Conservation (phyloP, 53 echinoderm and acorn worm species). For the Apostichopus leukothele region DNA sequence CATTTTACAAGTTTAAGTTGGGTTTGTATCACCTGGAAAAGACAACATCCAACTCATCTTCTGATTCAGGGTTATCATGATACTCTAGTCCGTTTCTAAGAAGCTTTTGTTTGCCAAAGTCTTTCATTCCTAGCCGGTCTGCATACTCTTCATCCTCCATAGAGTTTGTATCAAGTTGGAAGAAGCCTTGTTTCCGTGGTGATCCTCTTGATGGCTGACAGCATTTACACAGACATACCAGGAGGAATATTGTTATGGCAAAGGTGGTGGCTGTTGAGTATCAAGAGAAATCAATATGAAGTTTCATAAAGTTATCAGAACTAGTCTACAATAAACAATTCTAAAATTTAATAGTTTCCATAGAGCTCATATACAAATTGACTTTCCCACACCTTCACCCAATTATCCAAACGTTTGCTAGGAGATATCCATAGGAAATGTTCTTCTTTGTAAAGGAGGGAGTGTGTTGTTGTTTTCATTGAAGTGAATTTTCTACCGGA, state of each 20-base stretch:
- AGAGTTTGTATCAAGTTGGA: slow-evolving; percentile 76
- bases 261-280: slow-evolving; percentile 61
- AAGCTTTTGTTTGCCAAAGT: slow-evolving; percentile 64
- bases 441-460: too few relatives aligned
- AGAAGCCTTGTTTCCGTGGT: slow-evolving; percentile 81
- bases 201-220: slow-evolving; percentile 51
- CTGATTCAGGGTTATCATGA: slow-evolving; percentile 71
- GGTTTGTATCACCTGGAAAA: slow-evolving; percentile 38
- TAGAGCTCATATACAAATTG: too few relatives aligned
- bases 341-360: too few relatives aligned
- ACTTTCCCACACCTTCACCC: too few relatives aligned
- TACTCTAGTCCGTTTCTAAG: slow-evolving; percentile 80
- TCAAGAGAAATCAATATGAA: neutral
- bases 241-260: slow-evolving; percentile 62
- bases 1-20: too few relatives aligned
- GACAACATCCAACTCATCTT: slow-evolving; percentile 39
- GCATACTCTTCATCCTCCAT: slow-evolving; percentile 92
- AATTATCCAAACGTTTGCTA: too few relatives aligned
- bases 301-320: too few relatives aligned
- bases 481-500: too few relatives aligned
- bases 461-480: too few relatives aligned
- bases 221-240: slow-evolving; percentile 57
- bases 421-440: too few relatives aligned
- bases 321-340: too few relatives aligned
- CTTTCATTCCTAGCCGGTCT: slow-evolving; percentile 81